These are phyloP conservation scores for Coryphaenoides rupestris DNA, from an alignment of 2,113 vertebrate genomes.

Conservation along the genomic window DNA sequence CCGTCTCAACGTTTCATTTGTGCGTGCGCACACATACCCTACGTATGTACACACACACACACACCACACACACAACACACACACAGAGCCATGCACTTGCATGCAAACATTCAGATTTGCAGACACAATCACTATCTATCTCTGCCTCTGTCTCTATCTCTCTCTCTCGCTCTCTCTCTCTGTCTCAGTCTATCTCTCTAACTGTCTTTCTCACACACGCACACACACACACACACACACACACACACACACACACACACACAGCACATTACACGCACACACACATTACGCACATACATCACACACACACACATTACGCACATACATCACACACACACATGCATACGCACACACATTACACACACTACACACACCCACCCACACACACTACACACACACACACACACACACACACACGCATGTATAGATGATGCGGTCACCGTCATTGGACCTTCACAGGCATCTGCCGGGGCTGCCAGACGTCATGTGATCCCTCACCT, in stretches of 20 bases:
- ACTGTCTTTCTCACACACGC: too few relatives aligned
- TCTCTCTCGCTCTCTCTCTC: too few relatives aligned
- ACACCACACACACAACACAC: slow-evolving; percentile 21
- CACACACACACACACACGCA: slow-evolving; percentile 18
- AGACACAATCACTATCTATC: slow-evolving; percentile 60
- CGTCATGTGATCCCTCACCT: slow-evolving; percentile 68
- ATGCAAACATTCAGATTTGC: slow-evolving; percentile 30
- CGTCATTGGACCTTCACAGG: slow-evolving; percentile 69
- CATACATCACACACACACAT: too few relatives aligned
- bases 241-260: background rate
- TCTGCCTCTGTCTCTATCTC: too few relatives aligned
- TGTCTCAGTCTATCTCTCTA: too few relatives aligned
- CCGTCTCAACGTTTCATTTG: slow-evolving; percentile 21
- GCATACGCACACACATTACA: slow-evolving; percentile 11
- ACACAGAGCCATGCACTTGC: slow-evolving; percentile 13
- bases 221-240: background rate
- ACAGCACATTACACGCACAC: background rate
- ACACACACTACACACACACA: slow-evolving; percentile 3
- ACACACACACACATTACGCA: too few relatives aligned
- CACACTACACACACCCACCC: slow-evolving; percentile 15
- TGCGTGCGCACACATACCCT: background rate
- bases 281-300: too few relatives aligned
- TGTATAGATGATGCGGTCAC: slow-evolving; percentile 61
- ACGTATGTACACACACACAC: too few relatives aligned
- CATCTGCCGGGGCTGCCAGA: slow-evolving; percentile 61